These are phyloP conservation scores for Timandra comae DNA, from an alignment of 2,888 invertebrate genomes.

Conservation along the genomic window DNA sequence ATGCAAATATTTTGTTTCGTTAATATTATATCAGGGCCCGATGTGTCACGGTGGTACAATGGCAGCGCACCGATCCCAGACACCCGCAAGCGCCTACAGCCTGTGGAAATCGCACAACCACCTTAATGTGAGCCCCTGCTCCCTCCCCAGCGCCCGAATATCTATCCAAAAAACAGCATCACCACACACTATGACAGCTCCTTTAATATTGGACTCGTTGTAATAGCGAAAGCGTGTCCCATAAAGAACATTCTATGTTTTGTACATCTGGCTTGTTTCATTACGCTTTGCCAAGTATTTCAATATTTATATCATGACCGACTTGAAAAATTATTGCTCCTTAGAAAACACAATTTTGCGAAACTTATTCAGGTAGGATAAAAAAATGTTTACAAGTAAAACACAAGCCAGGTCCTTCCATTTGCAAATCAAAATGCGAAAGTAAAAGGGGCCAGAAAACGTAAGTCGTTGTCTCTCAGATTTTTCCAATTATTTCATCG, in stretches of 20 bases:
- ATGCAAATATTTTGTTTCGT: constrained; percentile 42
- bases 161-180: constrained; percentile 28
- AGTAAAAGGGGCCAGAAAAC: constrained; percentile 28
- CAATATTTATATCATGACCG: constrained; percentile 33
- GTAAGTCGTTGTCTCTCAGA: constrained; percentile 29
- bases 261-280: constrained; percentile 68
- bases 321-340: constrained; percentile 26
- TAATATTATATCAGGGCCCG: constrained; percentile 43
- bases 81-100: constrained; percentile 38
- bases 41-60: constrained; percentile 47
- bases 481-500: constrained; percentile 46
- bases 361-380: constrained; percentile 5
- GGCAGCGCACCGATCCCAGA: constrained; percentile 33
- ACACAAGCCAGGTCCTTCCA: constrained; percentile 12
- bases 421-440: constrained; percentile 20
- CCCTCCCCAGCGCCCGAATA: constrained; percentile 28
- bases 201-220: constrained; percentile 43
- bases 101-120: constrained; percentile 36
- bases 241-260: constrained; percentile 67
- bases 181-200: constrained; percentile 39
- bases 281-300: constrained; percentile 40
- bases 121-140: constrained; percentile 23
- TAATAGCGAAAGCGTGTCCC: constrained; percentile 65
- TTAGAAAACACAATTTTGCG: constrained; percentile 14
- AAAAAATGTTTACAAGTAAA: constrained; percentile 6